Evolutionary conservation across 2,113 vertebrate species (phyloP).

Genomic region (Myotis brandtii): DNA sequence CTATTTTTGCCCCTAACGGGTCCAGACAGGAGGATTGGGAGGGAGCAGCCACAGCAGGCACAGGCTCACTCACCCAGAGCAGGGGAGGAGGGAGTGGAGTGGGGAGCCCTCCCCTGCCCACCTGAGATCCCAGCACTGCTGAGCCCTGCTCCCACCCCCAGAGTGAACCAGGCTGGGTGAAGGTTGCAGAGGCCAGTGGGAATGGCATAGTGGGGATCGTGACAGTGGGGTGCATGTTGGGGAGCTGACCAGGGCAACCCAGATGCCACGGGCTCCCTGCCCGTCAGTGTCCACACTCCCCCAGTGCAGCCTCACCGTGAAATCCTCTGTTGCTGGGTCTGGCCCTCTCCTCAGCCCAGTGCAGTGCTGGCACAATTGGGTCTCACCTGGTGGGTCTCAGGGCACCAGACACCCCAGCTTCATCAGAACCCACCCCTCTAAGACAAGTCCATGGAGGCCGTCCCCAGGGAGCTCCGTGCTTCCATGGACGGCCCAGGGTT

Average conservation of each 20-base stretch:
- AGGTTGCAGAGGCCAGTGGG: not conserved
- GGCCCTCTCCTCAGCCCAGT: not conserved
- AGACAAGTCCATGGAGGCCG: not conserved
- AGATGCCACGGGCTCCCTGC: not conserved
- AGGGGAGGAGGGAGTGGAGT: not conserved
- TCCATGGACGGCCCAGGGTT: not conserved
- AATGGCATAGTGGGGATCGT: too few species aligned
- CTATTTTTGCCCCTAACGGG: too few species aligned
- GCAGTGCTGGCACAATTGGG: not conserved
- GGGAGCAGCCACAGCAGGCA: too few species aligned
- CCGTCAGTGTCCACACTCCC: not conserved
- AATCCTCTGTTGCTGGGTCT: not conserved
- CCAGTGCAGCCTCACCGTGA: not conserved
- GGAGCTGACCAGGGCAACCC: not conserved
- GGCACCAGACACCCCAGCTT: not conserved
- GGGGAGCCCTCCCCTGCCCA: not conserved
- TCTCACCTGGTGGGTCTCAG: not conserved
- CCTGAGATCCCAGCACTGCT: not conserved
- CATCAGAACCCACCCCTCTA: not conserved
- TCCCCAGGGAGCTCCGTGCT: not conserved
- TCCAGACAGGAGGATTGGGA: not conserved
- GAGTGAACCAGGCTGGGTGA: not conserved
- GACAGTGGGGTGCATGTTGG: not conserved
- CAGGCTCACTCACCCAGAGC: fast-evolving
- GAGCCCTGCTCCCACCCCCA: not conserved